These are phyloP conservation scores for Acestrorhynchus altus DNA, from an alignment of 2,797 vertebrate genomes.

Conservation along the genomic window DNA sequence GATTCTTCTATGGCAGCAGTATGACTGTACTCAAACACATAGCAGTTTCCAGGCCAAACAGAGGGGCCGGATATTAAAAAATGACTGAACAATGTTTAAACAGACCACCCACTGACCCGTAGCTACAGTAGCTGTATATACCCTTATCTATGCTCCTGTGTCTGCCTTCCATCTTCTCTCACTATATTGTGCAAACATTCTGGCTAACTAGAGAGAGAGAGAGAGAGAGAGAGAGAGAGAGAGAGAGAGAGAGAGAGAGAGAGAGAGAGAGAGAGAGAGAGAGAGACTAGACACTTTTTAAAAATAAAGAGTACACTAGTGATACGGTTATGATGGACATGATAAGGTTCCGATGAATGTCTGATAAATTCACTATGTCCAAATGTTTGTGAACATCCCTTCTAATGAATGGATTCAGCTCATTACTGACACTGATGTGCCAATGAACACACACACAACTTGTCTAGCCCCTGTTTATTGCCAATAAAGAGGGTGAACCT, in stretches of 20 bases:
- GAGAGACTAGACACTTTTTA: neutral
- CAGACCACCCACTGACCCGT: neutral
- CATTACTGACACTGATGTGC: too few species aligned
- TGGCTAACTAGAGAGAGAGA: neutral
- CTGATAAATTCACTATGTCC: neutral
- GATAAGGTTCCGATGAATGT: neutral
- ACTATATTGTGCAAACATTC: constrained; percentile 10
- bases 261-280: constrained; percentile 6
- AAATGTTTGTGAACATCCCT: too few species aligned
- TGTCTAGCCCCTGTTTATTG: too few species aligned
- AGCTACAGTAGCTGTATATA: neutral
- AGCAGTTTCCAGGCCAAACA: neutral
- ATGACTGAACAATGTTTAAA: neutral
- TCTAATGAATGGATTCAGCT: too few species aligned
- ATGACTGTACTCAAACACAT: neutral
- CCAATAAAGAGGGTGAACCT: too few species aligned
- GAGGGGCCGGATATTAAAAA: neutral
- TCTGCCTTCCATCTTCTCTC: neutral
- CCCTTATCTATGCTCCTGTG: neutral
- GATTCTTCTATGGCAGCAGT: too few species aligned
- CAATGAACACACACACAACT: too few species aligned
- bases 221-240: too few species aligned
- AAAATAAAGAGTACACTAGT: neutral
- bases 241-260: neutral
- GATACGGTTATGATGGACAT: neutral